Evolutionary conservation across 2,888 invertebrate species (phyloP), one percentile per base, ranked within the genome.

Genomic region (Drosophila differens): DNA sequence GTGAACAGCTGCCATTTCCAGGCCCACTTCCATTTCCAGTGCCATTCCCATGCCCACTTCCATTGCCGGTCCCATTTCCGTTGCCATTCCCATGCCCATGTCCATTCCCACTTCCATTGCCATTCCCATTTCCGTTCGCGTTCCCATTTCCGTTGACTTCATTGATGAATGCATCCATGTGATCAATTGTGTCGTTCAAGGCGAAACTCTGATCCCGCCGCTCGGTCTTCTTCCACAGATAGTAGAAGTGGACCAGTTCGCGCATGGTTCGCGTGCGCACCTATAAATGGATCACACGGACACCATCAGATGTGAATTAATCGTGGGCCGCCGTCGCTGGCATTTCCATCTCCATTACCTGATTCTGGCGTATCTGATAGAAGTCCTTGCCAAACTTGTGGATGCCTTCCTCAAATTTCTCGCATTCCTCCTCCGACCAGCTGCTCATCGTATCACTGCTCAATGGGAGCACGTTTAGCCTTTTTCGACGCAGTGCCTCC

Each of bases 181-280:
- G 92, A 76, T 93, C 93, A 9, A 93, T 89, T 6, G 93, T 93
- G 53, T 93, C 92, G 16, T 93, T 91, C 5, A 92, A 90, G 2
- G 89, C 89, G 62, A 91, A 93, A 73, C 91, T 89, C 47, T 92
- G 91, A 85, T 99, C 99, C 93, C 99, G 98, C 25, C 99, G 95
- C 92, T 99, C 99, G 33, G 99, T 99, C 94, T 99, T 99, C 94
- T 99, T 99, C 99, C 99, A 99, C 65, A 99, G 95, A 90, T 97
- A 97, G 93, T 97, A 97, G 94, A 99, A 99, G 92, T 99, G 98
- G 19, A 99, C 98, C 74, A 99, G 94, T 94, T 99, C 99, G 39
- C 99, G 98, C 52, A 99, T 98, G 12, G 98, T 97, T 83, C 99
- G 95, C 68, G 99, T 98, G 86, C 97, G 95, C 55, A 99, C 94